Conservation (phyloP, 2,113 vertebrate species). For the Hemichromis elongatus region DNA sequence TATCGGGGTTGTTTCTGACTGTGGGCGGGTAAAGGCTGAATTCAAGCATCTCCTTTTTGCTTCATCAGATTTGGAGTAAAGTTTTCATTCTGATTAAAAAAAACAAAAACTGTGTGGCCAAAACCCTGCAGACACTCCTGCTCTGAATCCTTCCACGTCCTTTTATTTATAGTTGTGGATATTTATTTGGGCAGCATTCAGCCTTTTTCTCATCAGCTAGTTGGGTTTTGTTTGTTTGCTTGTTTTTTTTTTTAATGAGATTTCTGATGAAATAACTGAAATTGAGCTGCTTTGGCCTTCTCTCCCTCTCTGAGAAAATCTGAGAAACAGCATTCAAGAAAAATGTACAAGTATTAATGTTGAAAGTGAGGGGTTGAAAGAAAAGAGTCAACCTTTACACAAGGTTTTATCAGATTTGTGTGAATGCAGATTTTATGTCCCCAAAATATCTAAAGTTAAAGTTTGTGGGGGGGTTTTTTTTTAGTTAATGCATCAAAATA, state of each 20-base stretch:
- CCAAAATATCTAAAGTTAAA: neutral
- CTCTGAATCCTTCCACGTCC: neutral
- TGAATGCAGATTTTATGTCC: neutral
- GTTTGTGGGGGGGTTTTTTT: neutral
- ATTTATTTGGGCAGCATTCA: neutral
- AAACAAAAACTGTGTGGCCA: neutral
- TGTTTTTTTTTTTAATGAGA: neutral
- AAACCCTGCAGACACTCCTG: neutral
- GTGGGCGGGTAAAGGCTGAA: neutral
- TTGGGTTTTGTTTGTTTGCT: neutral
- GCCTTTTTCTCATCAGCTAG: neutral
- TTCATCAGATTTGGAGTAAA: neutral
- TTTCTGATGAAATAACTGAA: neutral
- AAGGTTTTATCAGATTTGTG: neutral
- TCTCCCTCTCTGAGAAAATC: neutral
- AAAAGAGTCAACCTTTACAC: accelerated
- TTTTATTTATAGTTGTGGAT: neutral
- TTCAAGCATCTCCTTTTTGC: neutral
- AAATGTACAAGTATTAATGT: neutral
- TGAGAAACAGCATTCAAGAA: neutral
- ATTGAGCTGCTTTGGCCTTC: neutral
- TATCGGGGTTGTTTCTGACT: neutral
- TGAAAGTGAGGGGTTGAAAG: neutral
- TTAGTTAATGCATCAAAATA: neutral
- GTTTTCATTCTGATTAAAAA: neutral